These are phyloP conservation scores for Scrobipalpa costella DNA, from an alignment of 2,888 invertebrate genomes.

Conservation along the genomic window DNA sequence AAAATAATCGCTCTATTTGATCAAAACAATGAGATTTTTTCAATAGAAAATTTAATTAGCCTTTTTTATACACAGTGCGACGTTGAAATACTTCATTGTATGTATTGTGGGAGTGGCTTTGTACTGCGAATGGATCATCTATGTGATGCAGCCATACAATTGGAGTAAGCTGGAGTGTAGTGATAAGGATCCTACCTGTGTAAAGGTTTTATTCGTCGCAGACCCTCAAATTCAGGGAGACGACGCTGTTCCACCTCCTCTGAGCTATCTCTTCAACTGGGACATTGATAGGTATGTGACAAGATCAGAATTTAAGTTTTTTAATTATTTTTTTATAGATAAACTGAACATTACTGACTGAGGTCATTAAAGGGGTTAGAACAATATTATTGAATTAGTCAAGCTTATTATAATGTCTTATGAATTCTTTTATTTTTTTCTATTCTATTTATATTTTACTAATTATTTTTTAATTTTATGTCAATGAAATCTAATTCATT, in stretches of 20 bases:
- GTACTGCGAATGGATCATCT: slow-evolving; percentile 82
- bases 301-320: background rate
- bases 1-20: background rate
- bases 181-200: slow-evolving; percentile 71
- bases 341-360: background rate
- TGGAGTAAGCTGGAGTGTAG: slow-evolving; percentile 76
- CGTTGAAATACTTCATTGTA: slow-evolving; percentile 58
- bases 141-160: slow-evolving; percentile 60
- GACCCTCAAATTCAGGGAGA: slow-evolving; percentile 97
- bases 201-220: slow-evolving; percentile 87
- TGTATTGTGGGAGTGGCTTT: slow-evolving; percentile 54
- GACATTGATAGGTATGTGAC: slow-evolving; percentile 91
- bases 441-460: too few relatives aligned
- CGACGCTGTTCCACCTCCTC: slow-evolving; percentile 83
- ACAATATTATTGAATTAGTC: too few relatives aligned
- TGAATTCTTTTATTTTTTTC: too few relatives aligned
- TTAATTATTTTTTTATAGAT: background rate
- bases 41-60: slow-evolving; percentile 6
- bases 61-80: slow-evolving; percentile 45
- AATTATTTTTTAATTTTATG: too few relatives aligned
- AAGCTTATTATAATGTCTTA: too few relatives aligned
- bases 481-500: too few relatives aligned
- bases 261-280: slow-evolving; percentile 88
- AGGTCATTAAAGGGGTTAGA: too few relatives aligned
- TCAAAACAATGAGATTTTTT: slow-evolving; percentile 10